Conservation (phyloP, 2,888 invertebrate species). For the Mesorhabditis belari region DNA sequence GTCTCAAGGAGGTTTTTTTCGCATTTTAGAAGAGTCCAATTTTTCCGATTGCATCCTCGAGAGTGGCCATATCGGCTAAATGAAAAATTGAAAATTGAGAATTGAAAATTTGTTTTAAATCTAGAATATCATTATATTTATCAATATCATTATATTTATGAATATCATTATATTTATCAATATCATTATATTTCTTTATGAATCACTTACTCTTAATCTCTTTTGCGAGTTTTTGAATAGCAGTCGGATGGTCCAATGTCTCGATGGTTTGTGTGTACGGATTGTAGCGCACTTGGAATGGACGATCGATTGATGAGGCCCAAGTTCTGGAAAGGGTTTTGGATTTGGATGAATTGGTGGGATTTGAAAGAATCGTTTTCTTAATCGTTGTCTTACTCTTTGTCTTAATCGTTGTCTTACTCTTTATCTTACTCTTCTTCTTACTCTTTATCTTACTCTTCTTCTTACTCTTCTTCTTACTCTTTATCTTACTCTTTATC, state of each 20-base stretch:
- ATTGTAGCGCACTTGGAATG: slow-evolving; percentile 88
- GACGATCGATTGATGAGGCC: slow-evolving; percentile 82
- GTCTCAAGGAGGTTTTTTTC: not conserved
- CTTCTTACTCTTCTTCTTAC: too few relatives aligned
- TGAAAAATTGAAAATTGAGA: not conserved
- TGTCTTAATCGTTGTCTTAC: too few relatives aligned
- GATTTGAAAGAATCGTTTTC: too few relatives aligned
- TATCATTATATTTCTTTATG: not conserved
- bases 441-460: too few relatives aligned
- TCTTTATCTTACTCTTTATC: too few relatives aligned
- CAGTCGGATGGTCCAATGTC: slow-evolving; percentile 11
- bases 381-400: too few relatives aligned
- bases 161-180: not conserved
- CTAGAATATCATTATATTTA: not conserved
- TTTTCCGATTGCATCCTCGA: not conserved
- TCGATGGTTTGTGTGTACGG: slow-evolving; percentile 91
- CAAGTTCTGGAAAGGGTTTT: slow-evolving; percentile 69
- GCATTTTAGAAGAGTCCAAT: too few relatives aligned
- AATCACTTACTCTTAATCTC: not conserved
- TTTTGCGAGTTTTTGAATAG: not conserved
- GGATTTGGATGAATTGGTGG: too few relatives aligned
- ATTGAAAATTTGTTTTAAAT: not conserved
- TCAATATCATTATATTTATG: too few relatives aligned
- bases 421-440: too few relatives aligned
- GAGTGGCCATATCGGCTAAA: not conserved